phyloP scores from a whole-genome alignment of 1,140 invertebrate genomes.

The Scaptomyza hsui region DNA sequence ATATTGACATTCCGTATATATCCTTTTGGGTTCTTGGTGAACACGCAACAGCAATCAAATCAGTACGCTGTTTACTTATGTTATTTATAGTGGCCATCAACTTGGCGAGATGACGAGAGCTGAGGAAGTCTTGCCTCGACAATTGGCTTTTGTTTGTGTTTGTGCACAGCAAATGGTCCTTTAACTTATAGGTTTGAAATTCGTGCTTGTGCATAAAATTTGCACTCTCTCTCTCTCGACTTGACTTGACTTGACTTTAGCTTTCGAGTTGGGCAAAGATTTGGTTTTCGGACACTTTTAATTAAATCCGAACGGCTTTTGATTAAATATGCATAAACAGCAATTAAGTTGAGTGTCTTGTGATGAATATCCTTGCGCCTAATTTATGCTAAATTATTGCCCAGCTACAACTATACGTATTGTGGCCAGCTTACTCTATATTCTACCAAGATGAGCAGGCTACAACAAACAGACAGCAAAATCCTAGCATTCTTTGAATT shows the following conservation, averaged over 20 bases:
- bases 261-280: slow-evolving; percentile 13
- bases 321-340: slow-evolving; percentile 70
- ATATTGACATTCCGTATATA: slow-evolving; percentile 45
- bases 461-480: slow-evolving; percentile 31
- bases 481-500: slow-evolving; percentile 62
- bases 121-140: not conserved
- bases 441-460: slow-evolving; percentile 14
- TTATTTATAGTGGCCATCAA: slow-evolving; percentile 32
- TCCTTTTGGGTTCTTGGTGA: slow-evolving; percentile 16
- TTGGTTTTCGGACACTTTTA: slow-evolving; percentile 11
- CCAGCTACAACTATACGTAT: slow-evolving; percentile 59
- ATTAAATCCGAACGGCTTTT: slow-evolving; percentile 56
- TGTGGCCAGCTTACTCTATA: slow-evolving; percentile 31
- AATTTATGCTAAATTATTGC: slow-evolving; percentile 78
- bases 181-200: slow-evolving; percentile 26
- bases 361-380: slow-evolving; percentile 19
- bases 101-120: not conserved
- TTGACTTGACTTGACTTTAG: too few species aligned
- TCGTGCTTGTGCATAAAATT: slow-evolving; percentile 47
- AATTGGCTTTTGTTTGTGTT: slow-evolving; percentile 33
- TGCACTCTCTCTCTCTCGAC: too few species aligned
- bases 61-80: slow-evolving; percentile 32
- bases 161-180: slow-evolving; percentile 12
- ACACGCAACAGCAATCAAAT: slow-evolving; percentile 50
- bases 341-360: slow-evolving; percentile 57